phyloP scores from a whole-genome alignment of 1,140 invertebrate genomes.

The Drosophila persimilis region DNA sequence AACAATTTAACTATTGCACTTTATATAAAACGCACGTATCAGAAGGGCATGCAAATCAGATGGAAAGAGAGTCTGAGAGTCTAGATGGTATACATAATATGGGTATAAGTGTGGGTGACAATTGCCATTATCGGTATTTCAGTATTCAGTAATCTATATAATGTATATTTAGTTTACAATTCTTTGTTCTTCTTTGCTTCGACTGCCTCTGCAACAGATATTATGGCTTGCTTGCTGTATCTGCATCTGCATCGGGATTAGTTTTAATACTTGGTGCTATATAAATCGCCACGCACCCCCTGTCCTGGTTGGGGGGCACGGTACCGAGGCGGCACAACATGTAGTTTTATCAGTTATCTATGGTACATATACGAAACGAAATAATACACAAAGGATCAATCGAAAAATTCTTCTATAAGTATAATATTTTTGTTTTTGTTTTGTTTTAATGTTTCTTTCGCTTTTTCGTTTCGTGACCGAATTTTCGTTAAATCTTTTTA shows the following conservation, averaged over 20 bases:
- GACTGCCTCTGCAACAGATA: conserved; percentile 26
- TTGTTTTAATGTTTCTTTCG: conserved; percentile 3
- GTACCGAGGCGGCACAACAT: conserved; percentile 32
- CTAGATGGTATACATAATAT: conserved; percentile 17
- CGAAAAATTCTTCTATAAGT: conserved; percentile 66
- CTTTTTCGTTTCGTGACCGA: conserved; percentile 29
- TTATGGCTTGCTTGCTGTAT: conserved; percentile 34
- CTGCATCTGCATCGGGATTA: conserved; percentile 28
- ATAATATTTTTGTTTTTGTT: conserved; percentile 44
- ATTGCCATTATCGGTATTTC: conserved; percentile 43
- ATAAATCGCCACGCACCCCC: conserved; percentile 22
- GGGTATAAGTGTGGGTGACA: conserved; percentile 48
- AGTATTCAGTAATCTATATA: conserved; percentile 59
- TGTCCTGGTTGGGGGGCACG: not conserved
- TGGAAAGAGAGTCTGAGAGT: conserved; percentile 42
- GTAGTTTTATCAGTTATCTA: conserved; percentile 54
- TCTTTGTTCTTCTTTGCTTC: conserved; percentile 39
- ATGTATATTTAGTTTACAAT: conserved; percentile 62
- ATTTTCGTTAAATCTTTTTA: conserved; percentile 42
- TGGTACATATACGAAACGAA: conserved; percentile 74
- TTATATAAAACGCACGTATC: conserved; percentile 41
- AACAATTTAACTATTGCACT: conserved; percentile 78
- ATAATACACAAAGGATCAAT: conserved; percentile 69
- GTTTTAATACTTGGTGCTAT: conserved; percentile 56
- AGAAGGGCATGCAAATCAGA: conserved; percentile 51